Percentiles rank a stretch among this genome's conserved stretches.
phyloP scores from a whole-genome alignment of 1,140 invertebrate species.

The Drosophila pandora region DNA sequence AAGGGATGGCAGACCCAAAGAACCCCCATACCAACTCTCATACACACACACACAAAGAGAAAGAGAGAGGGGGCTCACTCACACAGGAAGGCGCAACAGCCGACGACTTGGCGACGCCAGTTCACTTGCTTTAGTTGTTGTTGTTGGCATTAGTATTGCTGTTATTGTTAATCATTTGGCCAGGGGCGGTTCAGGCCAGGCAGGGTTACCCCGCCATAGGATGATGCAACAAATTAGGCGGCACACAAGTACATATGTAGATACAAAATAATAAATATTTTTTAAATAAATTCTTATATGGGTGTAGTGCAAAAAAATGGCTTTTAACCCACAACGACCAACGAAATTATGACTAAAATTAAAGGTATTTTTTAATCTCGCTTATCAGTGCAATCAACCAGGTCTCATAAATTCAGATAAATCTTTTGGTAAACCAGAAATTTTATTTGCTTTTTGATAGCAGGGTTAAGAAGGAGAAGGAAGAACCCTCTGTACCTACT shows the following conservation, averaged over 20 bases:
- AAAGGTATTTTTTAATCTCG: background rate
- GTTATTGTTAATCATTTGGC: slow-evolving; percentile 46
- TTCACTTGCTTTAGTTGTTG: slow-evolving; percentile 62
- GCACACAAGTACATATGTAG: background rate
- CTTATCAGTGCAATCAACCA: too few species aligned
- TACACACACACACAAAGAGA: background rate
- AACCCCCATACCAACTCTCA: slow-evolving; percentile 21
- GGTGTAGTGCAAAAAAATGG: slow-evolving; percentile 1
- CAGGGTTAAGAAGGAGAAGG: too few species aligned
- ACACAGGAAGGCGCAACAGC: slow-evolving; percentile 43
- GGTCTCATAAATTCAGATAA: background rate
- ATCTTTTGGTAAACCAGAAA: background rate
- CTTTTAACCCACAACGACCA: slow-evolving; percentile 8
- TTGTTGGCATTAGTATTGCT: slow-evolving; percentile 49
- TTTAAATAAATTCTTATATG: background rate
- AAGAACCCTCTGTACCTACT: too few species aligned
- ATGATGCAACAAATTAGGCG: slow-evolving; percentile 25
- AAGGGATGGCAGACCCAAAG: slow-evolving; percentile 38
- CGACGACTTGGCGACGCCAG: slow-evolving; percentile 76
- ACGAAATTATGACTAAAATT: background rate
- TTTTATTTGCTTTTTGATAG: too few species aligned
- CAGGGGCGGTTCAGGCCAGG: slow-evolving; percentile 38
- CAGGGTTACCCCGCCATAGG: slow-evolving; percentile 12
- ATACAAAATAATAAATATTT: background rate
- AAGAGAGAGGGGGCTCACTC: slow-evolving; percentile 1